These are phyloP conservation scores for Strigamia maritima DNA, from an alignment of 2,888 invertebrate species.

Conservation along the genomic window DNA sequence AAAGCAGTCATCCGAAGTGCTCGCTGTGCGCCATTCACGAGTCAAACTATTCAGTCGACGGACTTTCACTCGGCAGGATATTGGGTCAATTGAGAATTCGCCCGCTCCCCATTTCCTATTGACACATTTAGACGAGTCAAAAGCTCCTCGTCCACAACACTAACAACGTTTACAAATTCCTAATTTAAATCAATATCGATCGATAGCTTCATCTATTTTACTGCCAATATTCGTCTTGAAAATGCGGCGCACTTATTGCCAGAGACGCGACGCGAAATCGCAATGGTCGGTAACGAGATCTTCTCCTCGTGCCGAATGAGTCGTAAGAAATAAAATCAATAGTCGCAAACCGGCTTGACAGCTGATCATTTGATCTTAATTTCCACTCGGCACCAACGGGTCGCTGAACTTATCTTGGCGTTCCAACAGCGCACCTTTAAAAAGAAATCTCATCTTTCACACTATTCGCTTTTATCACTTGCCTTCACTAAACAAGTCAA, in stretches of 20 bases:
- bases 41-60: conserved; percentile 11
- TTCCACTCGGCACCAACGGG: background rate
- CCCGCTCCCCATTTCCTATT: background rate
- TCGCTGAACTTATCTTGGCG: background rate
- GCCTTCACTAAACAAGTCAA: background rate
- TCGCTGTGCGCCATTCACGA: background rate
- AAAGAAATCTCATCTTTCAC: background rate
- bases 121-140: conserved; percentile 15
- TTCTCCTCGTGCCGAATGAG: background rate
- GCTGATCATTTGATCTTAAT: conserved; percentile 20
- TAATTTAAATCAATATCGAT: conserved; percentile 19
- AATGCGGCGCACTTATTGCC: background rate
- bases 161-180: conserved; percentile 16
- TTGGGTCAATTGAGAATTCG: conserved; percentile 16
- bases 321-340: conserved; percentile 23
- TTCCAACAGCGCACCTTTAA: background rate
- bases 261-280: background rate
- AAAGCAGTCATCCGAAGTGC: conserved; percentile 5
- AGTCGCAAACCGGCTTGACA: conserved; percentile 7
- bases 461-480: background rate
- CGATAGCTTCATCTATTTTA: background rate
- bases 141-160: background rate
- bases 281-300: conserved; percentile 3
- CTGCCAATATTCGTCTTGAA: background rate
- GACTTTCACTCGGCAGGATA: conserved; percentile 16